These are phyloP conservation scores for Psophia crepitans DNA, from an alignment of 2,113 vertebrate species.

Conservation along the genomic window DNA sequence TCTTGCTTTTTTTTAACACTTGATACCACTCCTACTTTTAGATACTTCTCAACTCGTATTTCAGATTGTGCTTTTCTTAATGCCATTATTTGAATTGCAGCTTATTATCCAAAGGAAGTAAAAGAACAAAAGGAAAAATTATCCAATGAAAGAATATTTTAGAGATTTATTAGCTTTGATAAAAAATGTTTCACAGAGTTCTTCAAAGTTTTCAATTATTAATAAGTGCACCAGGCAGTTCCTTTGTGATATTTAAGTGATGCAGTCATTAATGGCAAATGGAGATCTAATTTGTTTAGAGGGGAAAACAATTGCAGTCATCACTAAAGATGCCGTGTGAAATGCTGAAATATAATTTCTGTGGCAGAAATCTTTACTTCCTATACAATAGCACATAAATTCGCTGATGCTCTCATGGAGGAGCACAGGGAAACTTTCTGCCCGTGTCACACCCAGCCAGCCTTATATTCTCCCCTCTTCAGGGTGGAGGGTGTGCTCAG, in stretches of 20 bases:
- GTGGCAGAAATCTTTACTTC: background rate
- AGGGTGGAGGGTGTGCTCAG: background rate
- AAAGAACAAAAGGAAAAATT: background rate
- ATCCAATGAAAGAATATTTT: background rate
- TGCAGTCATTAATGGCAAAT: conserved; percentile 47
- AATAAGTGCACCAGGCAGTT: background rate
- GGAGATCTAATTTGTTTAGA: conserved; percentile 15
- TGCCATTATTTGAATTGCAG: background rate
- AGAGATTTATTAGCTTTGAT: background rate
- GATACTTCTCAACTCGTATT: background rate
- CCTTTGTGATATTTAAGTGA: conserved; percentile 22
- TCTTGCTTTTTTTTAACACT: background rate
- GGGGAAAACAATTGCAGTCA: background rate
- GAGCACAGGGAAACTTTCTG: background rate
- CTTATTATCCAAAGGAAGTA: background rate
- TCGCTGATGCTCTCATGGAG: background rate
- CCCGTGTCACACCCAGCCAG: fast-evolving
- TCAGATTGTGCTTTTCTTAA: background rate
- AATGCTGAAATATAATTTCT: background rate
- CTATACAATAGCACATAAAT: background rate
- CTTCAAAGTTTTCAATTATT: conserved; percentile 41
- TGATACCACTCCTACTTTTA: background rate
- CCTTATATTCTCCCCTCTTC: background rate
- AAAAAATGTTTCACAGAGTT: background rate
- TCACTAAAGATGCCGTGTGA: background rate